Base-by-base conservation (phyloP, 2,888 invertebrate species). In the Apamea monoglypha region DNA sequence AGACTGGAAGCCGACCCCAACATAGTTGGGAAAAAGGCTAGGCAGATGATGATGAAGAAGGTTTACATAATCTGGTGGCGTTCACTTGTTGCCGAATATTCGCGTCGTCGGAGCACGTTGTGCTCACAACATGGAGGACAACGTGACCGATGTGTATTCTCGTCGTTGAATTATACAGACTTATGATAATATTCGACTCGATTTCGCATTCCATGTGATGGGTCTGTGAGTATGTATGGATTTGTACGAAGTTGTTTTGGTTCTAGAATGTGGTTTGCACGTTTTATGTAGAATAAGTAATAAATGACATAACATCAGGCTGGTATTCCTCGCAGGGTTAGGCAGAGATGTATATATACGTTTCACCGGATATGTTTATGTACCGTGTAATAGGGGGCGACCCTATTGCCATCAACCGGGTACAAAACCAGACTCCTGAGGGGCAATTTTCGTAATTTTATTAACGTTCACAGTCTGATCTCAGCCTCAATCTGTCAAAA, bases 101-200 rank as follows among this genome's bases (percentile, higher is more conserved):
- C 32, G 78, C 71, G 76, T 66, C 63, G 73, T 3, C 70, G 40
- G 64, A 32, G 78, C 87, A 87, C 87, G 87, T 87, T 88, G 88
- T 74, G 2, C 1, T 14, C 32, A 7, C 59, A 77, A 59, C 88
- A 87, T 87, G 88, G 76, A 2, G 10, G n/a, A 14, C 75, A 78
- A 87, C 88, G 87, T 87, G 87, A 88, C 70, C 14, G n/a, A 18
- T 7, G 59, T 40, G 56, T 68, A 66, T 74, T 74, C 36, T 64
- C 83, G 73, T 25, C 21, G 16, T 71, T 67, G 61, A 50, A 71
- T 85, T 64, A 64, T 53, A 25, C 63, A 18, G 63, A 1, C 53
- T 47, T 75, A 75, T 74, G 63, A 73, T 85, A 83, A 74, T 78
- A 61, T 69, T 64, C 40, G 71, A 74, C 44, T 47, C 74, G 68